Evolutionary conservation across 2,113 vertebrate genomes (phyloP).

Genomic region (Mormyrus lacerda): DNA sequence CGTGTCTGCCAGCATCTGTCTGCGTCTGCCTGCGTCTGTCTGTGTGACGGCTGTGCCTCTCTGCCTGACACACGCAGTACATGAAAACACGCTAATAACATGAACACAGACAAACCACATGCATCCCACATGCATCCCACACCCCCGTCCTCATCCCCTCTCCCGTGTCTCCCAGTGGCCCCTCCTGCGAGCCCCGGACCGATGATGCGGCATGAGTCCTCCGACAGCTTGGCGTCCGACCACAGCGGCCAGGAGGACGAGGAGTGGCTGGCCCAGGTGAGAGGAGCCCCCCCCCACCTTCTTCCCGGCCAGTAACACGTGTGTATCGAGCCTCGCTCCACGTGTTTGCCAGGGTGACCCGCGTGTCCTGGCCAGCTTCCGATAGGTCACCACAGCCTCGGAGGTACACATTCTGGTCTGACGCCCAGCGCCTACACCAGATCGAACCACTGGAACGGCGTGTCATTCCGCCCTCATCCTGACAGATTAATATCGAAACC

Average conservation of each 20-base stretch:
- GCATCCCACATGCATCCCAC: not conserved
- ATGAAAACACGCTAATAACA: no score
- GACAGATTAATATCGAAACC: not conserved
- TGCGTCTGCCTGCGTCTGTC: not conserved
- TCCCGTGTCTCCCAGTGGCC: conserved; percentile 58
- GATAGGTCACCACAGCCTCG: not conserved
- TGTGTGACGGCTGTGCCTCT: not conserved
- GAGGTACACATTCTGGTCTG: not conserved
- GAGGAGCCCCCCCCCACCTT: not conserved
- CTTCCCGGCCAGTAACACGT: not conserved
- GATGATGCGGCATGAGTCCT: conserved; percentile 84
- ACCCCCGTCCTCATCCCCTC: not conserved
- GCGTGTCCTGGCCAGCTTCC: not conserved
- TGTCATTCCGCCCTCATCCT: not conserved
- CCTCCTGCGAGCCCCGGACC: conserved; percentile 83
- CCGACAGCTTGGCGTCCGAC: conserved; percentile 87
- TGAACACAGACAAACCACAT: not conserved
- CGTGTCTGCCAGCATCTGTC: no score
- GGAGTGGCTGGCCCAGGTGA: conserved; percentile 98
- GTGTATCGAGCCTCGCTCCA: no score
- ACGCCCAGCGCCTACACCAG: not conserved
- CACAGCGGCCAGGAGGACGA: conserved; percentile 91
- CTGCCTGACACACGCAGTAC: not conserved
- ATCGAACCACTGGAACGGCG: not conserved
- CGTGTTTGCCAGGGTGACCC: no score